phyloP scores from a whole-genome alignment of 2,113 vertebrate genomes.

The Marmota flaviventris region DNA sequence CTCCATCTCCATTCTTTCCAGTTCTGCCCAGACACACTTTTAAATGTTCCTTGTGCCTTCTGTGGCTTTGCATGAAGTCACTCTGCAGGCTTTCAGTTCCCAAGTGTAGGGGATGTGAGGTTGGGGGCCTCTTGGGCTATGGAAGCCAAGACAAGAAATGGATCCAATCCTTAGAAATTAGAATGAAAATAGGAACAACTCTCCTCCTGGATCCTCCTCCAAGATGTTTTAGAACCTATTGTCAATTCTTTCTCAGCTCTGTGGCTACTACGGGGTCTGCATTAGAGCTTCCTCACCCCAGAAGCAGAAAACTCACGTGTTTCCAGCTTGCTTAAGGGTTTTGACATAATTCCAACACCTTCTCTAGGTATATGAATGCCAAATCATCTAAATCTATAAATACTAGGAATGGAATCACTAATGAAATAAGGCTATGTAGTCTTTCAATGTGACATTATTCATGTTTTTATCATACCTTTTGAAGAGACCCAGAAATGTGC shows the following conservation, averaged over 20 bases:
- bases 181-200: background rate
- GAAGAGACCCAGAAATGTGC: background rate
- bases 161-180: background rate
- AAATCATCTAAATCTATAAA: slow-evolving; percentile 36
- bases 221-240: background rate
- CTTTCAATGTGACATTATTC: background rate
- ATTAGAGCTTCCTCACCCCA: slow-evolving; percentile 2
- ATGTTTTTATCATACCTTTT: background rate
- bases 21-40: background rate
- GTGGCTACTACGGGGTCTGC: background rate
- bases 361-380: background rate
- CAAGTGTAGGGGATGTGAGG: background rate
- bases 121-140: background rate
- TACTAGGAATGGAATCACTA: slow-evolving; percentile 1
- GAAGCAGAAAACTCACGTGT: background rate
- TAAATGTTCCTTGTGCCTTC: background rate
- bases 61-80: background rate
- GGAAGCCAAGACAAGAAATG: background rate
- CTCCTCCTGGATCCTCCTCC: background rate
- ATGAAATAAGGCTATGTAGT: background rate
- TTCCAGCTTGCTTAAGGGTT: background rate
- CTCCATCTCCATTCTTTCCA: background rate
- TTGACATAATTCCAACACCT: slow-evolving; percentile 33
- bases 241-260: background rate
- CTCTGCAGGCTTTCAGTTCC: background rate